A percentile compares a stretch with the other conserved stretches of the same genome.
Conservation (phyloP, 1,140 invertebrate genomes). For the Trachelipus rathkii region DNA sequence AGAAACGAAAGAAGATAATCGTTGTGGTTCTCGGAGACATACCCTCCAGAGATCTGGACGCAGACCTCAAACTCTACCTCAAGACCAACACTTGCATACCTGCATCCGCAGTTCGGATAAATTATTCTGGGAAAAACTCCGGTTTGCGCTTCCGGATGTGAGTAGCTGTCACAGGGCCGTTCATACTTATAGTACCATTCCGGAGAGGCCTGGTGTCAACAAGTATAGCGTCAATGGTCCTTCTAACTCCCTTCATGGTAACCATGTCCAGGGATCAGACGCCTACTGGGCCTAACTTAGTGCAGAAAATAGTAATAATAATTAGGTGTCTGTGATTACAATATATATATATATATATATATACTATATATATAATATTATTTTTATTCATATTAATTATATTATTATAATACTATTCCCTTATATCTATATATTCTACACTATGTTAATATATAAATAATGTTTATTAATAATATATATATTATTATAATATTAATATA, state of each 20-base stretch:
- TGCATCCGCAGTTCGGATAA: constrained; percentile 65
- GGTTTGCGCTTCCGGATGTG: constrained; percentile 88
- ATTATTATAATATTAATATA: no score
- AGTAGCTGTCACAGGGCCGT: constrained; percentile 41
- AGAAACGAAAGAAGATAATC: constrained; percentile 68
- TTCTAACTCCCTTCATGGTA: constrained; percentile 33
- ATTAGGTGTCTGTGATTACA: no score
- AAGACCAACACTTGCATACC: constrained; percentile 82
- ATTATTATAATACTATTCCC: no score
- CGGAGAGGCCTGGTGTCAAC: constrained; percentile 30
- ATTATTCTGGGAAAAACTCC: constrained; percentile 63
- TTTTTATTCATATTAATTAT: no score
- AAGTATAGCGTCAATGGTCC: constrained; percentile 42
- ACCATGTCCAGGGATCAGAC: constrained; percentile 34
- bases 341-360: no score
- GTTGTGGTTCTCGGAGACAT: constrained; percentile 79
- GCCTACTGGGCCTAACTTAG: constrained; percentile 42
- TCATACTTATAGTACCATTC: constrained; percentile 28
- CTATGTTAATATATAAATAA: no score
- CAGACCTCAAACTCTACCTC: constrained; percentile 80
- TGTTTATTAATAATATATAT: no score
- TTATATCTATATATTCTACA: no score
- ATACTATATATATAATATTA: no score
- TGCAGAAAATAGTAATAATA: no score
- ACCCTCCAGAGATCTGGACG: constrained; percentile 77